phyloP scores from a whole-genome alignment of 1,140 invertebrate species.

The Nasonia giraulti region DNA sequence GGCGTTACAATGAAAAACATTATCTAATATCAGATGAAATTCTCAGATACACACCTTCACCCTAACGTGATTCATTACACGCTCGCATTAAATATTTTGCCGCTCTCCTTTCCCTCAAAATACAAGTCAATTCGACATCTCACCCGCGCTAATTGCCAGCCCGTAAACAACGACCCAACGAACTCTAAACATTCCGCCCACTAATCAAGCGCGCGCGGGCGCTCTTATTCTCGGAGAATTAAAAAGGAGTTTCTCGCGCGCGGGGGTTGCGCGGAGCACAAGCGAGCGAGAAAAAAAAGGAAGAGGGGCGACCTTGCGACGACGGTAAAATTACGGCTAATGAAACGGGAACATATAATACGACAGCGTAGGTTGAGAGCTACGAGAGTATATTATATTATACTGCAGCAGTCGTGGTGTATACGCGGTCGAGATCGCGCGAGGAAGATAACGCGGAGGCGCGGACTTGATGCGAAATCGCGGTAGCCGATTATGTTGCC shows the following conservation, averaged over 20 bases:
- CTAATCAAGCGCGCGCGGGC: slow-evolving; percentile 27
- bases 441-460: not conserved
- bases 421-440: slow-evolving; percentile 6
- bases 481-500: not conserved
- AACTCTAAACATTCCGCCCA: slow-evolving; percentile 41
- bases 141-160: not conserved
- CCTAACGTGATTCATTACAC: not conserved
- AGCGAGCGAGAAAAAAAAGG: not conserved
- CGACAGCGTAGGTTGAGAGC: too few relatives aligned
- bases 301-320: slow-evolving; percentile 14
- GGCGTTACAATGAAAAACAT: not conserved
- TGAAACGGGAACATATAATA: slow-evolving; percentile 33
- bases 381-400: not conserved
- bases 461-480: not conserved
- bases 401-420: not conserved
- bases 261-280: not conserved
- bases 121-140: slow-evolving; percentile 1
- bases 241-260: slow-evolving; percentile 11
- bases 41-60: not conserved
- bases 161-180: slow-evolving; percentile 3
- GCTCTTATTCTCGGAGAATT: not conserved
- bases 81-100: too few relatives aligned
- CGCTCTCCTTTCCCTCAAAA: not conserved
- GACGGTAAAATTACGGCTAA: slow-evolving; percentile 38
- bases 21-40: slow-evolving; percentile 32